phyloP scores from a whole-genome alignment of 2,113 vertebrate species.

The Piliocolobus tephrosceles region DNA sequence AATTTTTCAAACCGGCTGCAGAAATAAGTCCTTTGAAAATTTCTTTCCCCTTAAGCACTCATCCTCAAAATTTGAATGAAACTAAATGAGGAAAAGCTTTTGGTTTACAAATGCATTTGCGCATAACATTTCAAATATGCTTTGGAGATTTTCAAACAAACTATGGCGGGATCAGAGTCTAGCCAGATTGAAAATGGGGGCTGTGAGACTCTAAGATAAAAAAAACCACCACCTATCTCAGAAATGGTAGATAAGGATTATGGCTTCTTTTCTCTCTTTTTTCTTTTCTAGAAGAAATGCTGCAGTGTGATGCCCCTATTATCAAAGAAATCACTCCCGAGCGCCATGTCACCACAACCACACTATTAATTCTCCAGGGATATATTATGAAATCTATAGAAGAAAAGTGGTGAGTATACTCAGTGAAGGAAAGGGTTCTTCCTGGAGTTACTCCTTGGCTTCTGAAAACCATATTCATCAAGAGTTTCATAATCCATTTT shows the following conservation, averaged over 20 bases:
- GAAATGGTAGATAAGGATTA: not conserved
- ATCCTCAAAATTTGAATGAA: not conserved
- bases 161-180: not conserved
- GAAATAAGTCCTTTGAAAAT: constrained; percentile 11
- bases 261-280: not conserved
- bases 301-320: constrained; percentile 73
- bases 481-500: not conserved
- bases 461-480: not conserved
- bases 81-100: not conserved
- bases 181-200: not conserved
- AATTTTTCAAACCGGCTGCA: not conserved
- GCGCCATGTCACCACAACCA: not conserved
- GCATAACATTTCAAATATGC: not conserved
- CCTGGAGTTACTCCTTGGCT: not conserved
- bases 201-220: not conserved
- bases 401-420: constrained; percentile 75
- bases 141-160: not conserved
- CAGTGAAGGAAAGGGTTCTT: not conserved
- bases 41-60: not conserved
- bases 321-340: constrained; percentile 61
- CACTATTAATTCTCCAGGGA: constrained; percentile 71
- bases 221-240: not conserved
- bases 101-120: not conserved
- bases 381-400: constrained; percentile 73
- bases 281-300: constrained; percentile 77